Conservation (phyloP, 1,140 invertebrate species). For the Macrobrachium nipponense region DNA sequence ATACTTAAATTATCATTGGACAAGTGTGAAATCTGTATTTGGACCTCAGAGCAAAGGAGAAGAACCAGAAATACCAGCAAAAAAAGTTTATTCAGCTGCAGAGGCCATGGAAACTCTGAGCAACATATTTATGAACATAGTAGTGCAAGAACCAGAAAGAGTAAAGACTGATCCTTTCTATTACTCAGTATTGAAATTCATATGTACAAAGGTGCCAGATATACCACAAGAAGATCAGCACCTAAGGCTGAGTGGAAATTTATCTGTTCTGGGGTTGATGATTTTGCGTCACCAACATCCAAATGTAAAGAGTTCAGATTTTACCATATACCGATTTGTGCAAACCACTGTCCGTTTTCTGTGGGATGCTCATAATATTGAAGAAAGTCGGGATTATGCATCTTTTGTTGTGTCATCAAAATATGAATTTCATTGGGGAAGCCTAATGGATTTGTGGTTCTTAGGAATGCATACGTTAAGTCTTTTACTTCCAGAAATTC, state of each 20-base stretch:
- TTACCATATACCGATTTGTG: slow-evolving; percentile 82
- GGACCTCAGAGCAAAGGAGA: slow-evolving; percentile 50
- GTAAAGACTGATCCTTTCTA: slow-evolving; percentile 83
- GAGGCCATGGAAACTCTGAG: slow-evolving; percentile 84
- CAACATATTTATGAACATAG: slow-evolving; percentile 92
- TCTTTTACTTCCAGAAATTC: slow-evolving; percentile 80
- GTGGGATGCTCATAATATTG: slow-evolving; percentile 90
- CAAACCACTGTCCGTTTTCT: slow-evolving; percentile 88
- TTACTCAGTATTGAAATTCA: slow-evolving; percentile 84
- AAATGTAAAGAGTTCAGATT: slow-evolving; percentile 86
- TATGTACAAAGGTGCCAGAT: slow-evolving; percentile 83
- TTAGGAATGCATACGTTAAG: slow-evolving; percentile 92
- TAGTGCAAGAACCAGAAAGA: slow-evolving; percentile 85
- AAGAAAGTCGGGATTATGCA: slow-evolving; percentile 83
- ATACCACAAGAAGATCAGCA: slow-evolving; percentile 85
- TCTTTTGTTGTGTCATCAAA: slow-evolving; percentile 84
- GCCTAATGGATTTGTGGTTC: slow-evolving; percentile 92
- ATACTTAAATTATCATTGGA: slow-evolving; percentile 65
- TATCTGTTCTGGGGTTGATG: slow-evolving; percentile 84
- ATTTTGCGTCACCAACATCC: slow-evolving; percentile 83
- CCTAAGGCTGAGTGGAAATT: slow-evolving; percentile 84
- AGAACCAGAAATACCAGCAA: slow-evolving; percentile 33
- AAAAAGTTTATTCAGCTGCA: slow-evolving; percentile 28
- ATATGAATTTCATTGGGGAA: slow-evolving; percentile 89
- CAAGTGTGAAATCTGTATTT: slow-evolving; percentile 39